A percentile compares a stretch with the other conserved stretches of the same genome.
phyloP scores from a whole-genome alignment of 1,140 invertebrate species.

The Dendroctonus valens region DNA sequence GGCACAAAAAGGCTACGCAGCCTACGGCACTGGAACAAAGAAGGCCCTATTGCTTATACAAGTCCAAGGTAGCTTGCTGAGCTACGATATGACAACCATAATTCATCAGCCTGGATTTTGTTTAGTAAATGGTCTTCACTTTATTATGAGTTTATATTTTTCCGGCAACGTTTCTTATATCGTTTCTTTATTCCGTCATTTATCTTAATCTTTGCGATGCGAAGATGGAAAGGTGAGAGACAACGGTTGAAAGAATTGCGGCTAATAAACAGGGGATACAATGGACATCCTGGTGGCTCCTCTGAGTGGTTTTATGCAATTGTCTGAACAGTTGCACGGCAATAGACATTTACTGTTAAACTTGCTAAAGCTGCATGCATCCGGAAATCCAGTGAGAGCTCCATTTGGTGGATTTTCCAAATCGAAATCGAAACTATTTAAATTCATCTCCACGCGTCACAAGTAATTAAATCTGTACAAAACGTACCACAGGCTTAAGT shows the following conservation, averaged over 20 bases:
- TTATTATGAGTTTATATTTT: slow-evolving; percentile 23
- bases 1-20: no score
- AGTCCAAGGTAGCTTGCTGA: slow-evolving; percentile 24
- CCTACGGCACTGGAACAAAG: no score
- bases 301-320: neutral
- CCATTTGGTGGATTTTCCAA: neutral
- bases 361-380: no score
- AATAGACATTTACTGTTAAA: no score
- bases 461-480: slow-evolving; percentile 18
- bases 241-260: no score
- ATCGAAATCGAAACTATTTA: slow-evolving; percentile 14
- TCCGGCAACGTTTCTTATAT: slow-evolving; percentile 1
- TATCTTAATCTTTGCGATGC: slow-evolving; percentile 4
- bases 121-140: slow-evolving; percentile 21
- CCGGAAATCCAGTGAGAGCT: no score
- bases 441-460: slow-evolving; percentile 1
- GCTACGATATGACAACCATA: slow-evolving; percentile 25
- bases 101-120: slow-evolving; percentile 23
- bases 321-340: no score
- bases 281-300: neutral
- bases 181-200: slow-evolving; percentile 1
- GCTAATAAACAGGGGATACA: no score
- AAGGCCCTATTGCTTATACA: neutral
- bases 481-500: slow-evolving; percentile 12
- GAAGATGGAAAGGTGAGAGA: no score